phyloP scores from a whole-genome alignment of 2,113 vertebrate genomes.

The Pipa parva region DNA sequence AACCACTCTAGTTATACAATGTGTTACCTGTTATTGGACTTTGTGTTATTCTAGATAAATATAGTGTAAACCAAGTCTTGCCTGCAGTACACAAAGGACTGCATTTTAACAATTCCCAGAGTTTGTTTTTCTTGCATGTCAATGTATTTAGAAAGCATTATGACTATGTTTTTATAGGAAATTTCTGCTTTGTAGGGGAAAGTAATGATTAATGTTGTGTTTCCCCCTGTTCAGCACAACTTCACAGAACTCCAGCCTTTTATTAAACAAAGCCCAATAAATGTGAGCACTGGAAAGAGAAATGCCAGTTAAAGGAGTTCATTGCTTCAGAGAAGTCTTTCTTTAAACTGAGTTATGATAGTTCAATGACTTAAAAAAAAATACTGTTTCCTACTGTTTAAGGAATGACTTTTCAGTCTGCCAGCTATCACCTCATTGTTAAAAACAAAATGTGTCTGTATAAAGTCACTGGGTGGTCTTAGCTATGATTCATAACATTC shows the following conservation, averaged over 20 bases:
- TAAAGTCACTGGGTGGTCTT: constrained; percentile 37
- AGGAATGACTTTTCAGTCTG: constrained; percentile 29
- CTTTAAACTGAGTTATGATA: background rate
- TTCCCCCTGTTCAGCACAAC: background rate
- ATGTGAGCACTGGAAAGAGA: background rate
- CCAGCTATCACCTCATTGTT: constrained; percentile 40
- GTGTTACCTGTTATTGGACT: too few relatives aligned
- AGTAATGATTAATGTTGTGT: background rate
- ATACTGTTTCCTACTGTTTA: constrained; percentile 29
- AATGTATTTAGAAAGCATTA: background rate
- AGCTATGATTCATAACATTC: constrained; percentile 28
- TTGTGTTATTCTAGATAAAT: too few relatives aligned
- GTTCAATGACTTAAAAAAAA: constrained; percentile 7
- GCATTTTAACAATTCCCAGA: background rate
- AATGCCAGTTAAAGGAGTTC: background rate
- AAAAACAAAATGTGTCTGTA: background rate
- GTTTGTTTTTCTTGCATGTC: background rate
- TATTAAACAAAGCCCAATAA: background rate
- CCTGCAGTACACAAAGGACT: background rate
- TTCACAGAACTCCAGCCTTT: background rate
- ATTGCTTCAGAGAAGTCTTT: background rate
- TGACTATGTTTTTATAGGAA: background rate
- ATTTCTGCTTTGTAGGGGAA: background rate
- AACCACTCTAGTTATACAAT: too few relatives aligned
- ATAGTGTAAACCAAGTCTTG: too few relatives aligned